phyloP scores from a whole-genome alignment of 2,113 vertebrate genomes.

The Rallus limicola region DNA sequence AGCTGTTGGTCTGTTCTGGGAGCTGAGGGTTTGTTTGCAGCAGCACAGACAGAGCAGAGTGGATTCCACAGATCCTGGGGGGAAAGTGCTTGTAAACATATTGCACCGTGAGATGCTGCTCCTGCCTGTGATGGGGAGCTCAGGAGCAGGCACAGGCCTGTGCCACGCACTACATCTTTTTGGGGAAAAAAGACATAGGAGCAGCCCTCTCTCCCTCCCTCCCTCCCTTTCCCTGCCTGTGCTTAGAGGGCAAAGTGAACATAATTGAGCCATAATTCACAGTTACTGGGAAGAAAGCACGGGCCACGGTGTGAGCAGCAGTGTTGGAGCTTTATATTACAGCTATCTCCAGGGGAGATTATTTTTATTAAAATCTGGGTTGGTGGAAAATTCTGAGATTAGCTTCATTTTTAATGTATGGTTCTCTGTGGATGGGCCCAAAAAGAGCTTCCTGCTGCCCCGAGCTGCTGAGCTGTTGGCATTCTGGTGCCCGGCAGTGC shows the following conservation, averaged over 20 bases:
- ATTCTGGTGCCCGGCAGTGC: not conserved
- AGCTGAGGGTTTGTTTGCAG: not conserved
- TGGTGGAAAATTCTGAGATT: slow-evolving; percentile 42
- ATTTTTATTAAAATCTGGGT: slow-evolving; percentile 46
- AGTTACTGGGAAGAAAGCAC: not conserved
- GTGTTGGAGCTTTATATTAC: not conserved
- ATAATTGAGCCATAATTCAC: slow-evolving; percentile 56
- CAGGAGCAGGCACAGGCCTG: too few species aligned
- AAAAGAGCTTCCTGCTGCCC: not conserved
- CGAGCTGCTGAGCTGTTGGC: not conserved
- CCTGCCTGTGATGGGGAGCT: accelerated
- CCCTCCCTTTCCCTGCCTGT: not conserved
- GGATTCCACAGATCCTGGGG: not conserved
- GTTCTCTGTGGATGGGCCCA: not conserved
- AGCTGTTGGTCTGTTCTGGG: not conserved
- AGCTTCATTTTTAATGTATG: slow-evolving; percentile 1
- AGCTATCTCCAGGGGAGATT: slow-evolving; percentile 29
- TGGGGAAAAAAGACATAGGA: not conserved
- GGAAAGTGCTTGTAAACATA: accelerated
- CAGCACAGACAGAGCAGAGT: accelerated
- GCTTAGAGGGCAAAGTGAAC: slow-evolving; percentile 22
- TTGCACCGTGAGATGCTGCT: not conserved
- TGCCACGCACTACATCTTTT: not conserved
- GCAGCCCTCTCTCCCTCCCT: not conserved
- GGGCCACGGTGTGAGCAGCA: not conserved